Conservation (phyloP, 1,140 invertebrate species). For the Danaus melanippus region DNA sequence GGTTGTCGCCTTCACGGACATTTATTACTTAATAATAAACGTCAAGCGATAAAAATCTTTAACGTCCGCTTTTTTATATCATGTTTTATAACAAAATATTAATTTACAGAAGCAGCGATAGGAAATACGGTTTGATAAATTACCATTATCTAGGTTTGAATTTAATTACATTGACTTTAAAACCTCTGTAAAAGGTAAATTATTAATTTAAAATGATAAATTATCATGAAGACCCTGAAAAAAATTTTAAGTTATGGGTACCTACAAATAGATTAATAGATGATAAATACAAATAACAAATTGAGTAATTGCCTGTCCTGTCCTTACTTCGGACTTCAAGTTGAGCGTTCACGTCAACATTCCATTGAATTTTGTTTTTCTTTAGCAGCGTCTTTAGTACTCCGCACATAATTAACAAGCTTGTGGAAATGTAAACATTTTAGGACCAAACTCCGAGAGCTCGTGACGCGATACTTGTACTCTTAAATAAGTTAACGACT, state of each 20-base stretch:
- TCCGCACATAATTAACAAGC: slow-evolving; percentile 46
- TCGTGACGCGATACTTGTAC: slow-evolving; percentile 26
- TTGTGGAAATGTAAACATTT: slow-evolving; percentile 47
- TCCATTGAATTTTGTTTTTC: slow-evolving; percentile 12
- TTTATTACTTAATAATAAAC: slow-evolving; percentile 49
- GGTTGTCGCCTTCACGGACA: slow-evolving; percentile 26
- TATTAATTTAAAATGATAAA: no score
- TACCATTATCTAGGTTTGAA: no score
- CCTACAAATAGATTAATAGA: no score
- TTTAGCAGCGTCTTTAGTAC: slow-evolving; percentile 43
- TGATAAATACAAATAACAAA: no score
- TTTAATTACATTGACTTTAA: no score
- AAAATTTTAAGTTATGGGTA: no score
- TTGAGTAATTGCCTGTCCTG: no score
- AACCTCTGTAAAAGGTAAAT: no score
- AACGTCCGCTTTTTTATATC: slow-evolving; percentile 24
- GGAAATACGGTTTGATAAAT: no score
- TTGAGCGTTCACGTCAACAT: no score
- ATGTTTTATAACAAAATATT: slow-evolving; percentile 28
- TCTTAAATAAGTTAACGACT: slow-evolving; percentile 25
- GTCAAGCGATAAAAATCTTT: slow-evolving; percentile 34
- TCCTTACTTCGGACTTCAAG: no score
- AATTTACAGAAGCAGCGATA: slow-evolving; percentile 15
- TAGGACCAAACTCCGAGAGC: slow-evolving; percentile 34
- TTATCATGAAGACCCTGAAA: no score